These are phyloP conservation scores for Spea multiplicata DNA, from an alignment of 2,113 vertebrate genomes.

Conservation along the genomic window DNA sequence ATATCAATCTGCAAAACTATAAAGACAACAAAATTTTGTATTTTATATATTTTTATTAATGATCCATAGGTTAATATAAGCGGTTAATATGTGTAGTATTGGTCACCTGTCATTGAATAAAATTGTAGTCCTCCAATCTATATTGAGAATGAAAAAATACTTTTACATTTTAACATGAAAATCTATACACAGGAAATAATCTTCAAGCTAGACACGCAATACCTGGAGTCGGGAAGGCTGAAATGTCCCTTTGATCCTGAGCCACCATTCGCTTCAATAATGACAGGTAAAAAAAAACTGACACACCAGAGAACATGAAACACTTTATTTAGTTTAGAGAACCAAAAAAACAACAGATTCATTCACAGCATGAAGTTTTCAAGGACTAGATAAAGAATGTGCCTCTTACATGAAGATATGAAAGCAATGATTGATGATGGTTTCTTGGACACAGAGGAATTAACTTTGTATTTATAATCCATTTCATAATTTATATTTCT, in stretches of 20 bases:
- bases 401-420: conserved; percentile 17
- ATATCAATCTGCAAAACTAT: too few species aligned
- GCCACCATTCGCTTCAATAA: conserved; percentile 90
- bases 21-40: too few species aligned
- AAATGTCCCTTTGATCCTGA: conserved; percentile 95
- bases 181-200: conserved; percentile 67
- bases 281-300: conserved; percentile 77
- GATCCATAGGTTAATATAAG: too few species aligned
- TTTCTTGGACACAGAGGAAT: conserved; percentile 15
- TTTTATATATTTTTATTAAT: too few species aligned
- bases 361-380: conserved; percentile 27
- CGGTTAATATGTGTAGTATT: too few species aligned
- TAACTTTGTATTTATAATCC: background rate
- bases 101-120: too few species aligned
- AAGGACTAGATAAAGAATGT: conserved; percentile 29
- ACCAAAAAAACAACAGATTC: conserved; percentile 24
- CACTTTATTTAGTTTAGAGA: conserved; percentile 13
- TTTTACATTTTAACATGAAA: too few species aligned
- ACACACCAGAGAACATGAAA: conserved; percentile 9
- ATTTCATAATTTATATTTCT: background rate
- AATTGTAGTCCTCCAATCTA: too few species aligned
- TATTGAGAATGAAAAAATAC: too few species aligned
- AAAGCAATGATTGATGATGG: conserved; percentile 31
- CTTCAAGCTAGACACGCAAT: conserved; percentile 78
- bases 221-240: conserved; percentile 86